These are phyloP conservation scores for Harpalus rufipes DNA, from an alignment of 2,888 invertebrate genomes.

Conservation along the genomic window DNA sequence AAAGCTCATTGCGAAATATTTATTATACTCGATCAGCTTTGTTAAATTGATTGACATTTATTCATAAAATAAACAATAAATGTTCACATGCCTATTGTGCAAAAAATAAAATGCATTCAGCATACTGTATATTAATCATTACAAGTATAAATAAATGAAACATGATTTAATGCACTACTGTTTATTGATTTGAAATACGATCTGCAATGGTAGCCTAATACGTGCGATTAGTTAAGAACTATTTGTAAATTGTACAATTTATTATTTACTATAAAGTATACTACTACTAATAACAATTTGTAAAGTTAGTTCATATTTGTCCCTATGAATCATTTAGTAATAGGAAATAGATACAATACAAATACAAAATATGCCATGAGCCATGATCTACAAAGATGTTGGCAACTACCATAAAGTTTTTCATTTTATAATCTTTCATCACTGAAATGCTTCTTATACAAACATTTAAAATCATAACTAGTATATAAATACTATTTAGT, in stretches of 20 bases:
- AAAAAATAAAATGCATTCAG: no score
- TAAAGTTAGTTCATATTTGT: no score
- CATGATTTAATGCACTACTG: background rate
- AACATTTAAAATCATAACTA: background rate
- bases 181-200: background rate
- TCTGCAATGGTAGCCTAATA: no score
- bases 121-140: no score
- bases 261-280: background rate
- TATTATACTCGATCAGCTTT: background rate
- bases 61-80: background rate
- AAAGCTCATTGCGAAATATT: background rate
- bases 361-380: background rate
- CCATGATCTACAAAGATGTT: background rate
- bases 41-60: background rate
- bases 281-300: no score
- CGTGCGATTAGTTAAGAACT: no score
- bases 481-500: no score
- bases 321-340: background rate
- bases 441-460: background rate
- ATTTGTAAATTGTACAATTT: background rate
- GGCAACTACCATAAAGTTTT: background rate
- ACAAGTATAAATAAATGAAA: no score
- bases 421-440: background rate
- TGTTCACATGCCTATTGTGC: background rate
- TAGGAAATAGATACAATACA: background rate